These are phyloP conservation scores for Cheirogaleus medius DNA, from an alignment of 2,113 vertebrate species.

Conservation along the genomic window DNA sequence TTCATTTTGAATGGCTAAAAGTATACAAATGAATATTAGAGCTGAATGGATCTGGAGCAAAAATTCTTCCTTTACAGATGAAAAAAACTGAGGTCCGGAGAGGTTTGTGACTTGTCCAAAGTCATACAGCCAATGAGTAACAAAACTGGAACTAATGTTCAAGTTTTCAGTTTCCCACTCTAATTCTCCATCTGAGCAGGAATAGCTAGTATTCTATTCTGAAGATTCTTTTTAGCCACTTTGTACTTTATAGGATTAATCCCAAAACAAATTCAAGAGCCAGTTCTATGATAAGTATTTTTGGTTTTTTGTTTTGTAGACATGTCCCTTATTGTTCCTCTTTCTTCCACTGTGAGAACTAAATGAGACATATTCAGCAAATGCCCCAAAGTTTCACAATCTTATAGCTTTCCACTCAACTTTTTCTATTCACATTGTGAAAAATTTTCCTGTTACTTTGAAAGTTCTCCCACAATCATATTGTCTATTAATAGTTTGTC, in stretches of 20 bases:
- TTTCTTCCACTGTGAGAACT: neutral
- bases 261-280: neutral
- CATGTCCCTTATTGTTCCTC: neutral
- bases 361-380: neutral
- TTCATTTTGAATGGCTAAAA: neutral
- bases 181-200: neutral
- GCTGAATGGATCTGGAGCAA: neutral
- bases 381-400: neutral
- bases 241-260: neutral
- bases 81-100: constrained; percentile 5
- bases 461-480: neutral
- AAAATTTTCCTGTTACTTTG: neutral
- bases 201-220: neutral
- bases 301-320: neutral
- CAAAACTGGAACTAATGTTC: neutral
- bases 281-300: neutral
- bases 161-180: neutral
- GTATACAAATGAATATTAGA: neutral
- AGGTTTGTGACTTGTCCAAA: neutral
- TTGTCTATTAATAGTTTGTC: neutral
- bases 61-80: constrained; percentile 9
- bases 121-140: neutral
- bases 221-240: neutral
- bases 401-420: neutral
- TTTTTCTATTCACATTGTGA: neutral